Evolutionary conservation across 1,140 invertebrate genomes (phyloP).

Genomic region (Pseudomyrmex cubaensis): DNA sequence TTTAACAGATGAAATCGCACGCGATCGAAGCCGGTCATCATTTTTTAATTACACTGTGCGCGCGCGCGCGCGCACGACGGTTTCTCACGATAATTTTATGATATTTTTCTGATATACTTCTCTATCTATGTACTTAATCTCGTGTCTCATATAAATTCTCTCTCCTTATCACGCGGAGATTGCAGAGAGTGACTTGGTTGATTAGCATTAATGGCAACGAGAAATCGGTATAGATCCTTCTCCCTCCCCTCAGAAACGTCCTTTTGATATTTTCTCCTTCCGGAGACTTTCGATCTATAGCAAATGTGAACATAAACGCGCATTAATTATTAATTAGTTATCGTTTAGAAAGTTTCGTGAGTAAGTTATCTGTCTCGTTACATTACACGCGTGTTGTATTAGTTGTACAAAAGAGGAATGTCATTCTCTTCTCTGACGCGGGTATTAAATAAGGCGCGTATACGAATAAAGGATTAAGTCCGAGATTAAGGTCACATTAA

Average conservation of each 20-base stretch:
- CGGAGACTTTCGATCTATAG: not conserved
- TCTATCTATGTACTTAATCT: not conserved
- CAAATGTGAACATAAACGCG: constrained; percentile 11
- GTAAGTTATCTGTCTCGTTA: not conserved
- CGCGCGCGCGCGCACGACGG: not conserved
- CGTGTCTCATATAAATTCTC: too few species aligned
- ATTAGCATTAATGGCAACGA: constrained; percentile 31
- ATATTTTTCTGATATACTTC: not conserved
- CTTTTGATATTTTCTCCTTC: constrained; percentile 35
- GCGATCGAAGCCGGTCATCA: constrained; percentile 7
- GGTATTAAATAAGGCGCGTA: too few species aligned
- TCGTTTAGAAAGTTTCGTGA: constrained; percentile 11
- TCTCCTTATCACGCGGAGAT: not conserved
- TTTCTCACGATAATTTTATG: constrained; percentile 13
- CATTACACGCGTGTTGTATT: too few species aligned
- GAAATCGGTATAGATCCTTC: not conserved
- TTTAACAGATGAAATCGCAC: not conserved
- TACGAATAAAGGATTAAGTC: too few species aligned
- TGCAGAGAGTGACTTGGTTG: constrained; percentile 23
- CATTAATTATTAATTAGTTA: constrained; percentile 63
- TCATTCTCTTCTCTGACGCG: too few species aligned
- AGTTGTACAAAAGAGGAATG: too few species aligned
- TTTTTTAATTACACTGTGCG: constrained; percentile 26
- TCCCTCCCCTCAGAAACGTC: not conserved
- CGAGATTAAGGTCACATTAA: too few species aligned